Evolutionary conservation across 2,888 invertebrate genomes (phyloP).

Genomic region (Dryobotodes eremita): DNA sequence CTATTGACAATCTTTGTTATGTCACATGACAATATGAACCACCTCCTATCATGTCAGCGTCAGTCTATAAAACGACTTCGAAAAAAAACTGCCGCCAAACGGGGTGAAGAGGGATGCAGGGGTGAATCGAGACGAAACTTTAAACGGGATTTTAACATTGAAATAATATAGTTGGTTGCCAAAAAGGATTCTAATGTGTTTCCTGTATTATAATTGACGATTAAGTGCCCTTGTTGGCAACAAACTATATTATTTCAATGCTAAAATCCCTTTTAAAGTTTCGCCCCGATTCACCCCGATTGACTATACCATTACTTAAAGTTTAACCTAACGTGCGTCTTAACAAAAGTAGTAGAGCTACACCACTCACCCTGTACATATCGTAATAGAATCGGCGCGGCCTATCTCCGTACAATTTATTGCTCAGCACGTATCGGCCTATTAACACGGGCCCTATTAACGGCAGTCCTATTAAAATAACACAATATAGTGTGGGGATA

Average conservation of each 20-base stretch:
- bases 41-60: not conserved
- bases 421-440: conserved; percentile 66
- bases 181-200: too few relatives aligned
- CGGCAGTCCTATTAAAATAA: conserved; percentile 69
- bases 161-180: too few relatives aligned
- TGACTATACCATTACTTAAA: not conserved
- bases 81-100: not conserved
- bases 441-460: conserved; percentile 70
- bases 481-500: conserved; percentile 53
- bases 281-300: too few relatives aligned
- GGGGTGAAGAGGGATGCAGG: too few relatives aligned
- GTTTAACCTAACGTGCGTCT: not conserved
- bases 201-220: too few relatives aligned
- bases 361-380: conserved; percentile 60
- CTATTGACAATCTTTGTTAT: too few relatives aligned
- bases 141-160: too few relatives aligned
- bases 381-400: conserved; percentile 71
- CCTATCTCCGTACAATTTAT: conserved; percentile 69
- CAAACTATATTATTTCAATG: too few relatives aligned
- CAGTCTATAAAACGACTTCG: too few relatives aligned
- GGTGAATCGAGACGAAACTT: too few relatives aligned
- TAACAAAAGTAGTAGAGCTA: conserved; percentile 32
- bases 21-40: not conserved
- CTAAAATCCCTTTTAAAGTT: too few relatives aligned
- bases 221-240: too few relatives aligned